phyloP scores from a whole-genome alignment of 2,888 invertebrate genomes.

The Stenoptilia bipunctidactyla region DNA sequence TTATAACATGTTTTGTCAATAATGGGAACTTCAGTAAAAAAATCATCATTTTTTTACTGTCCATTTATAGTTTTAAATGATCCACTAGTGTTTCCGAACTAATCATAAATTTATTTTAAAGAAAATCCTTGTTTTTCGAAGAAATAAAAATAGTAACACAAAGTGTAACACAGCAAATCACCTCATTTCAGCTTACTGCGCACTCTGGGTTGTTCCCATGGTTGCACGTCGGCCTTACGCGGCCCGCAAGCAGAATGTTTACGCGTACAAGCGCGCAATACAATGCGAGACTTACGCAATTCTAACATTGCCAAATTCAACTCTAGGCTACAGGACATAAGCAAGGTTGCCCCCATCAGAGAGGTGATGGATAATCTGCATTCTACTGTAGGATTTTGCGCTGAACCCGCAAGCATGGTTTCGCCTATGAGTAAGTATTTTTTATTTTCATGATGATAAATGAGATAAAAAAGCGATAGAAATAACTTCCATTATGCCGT shows the following conservation, averaged over 20 bases:
- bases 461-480: no score
- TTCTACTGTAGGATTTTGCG: slow-evolving; percentile 94
- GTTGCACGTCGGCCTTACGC: slow-evolving; percentile 87
- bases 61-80: no score
- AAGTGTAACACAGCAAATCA: not conserved
- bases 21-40: no score
- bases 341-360: slow-evolving; percentile 80
- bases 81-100: no score
- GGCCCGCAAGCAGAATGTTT: slow-evolving; percentile 93
- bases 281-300: slow-evolving; percentile 80
- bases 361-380: slow-evolving; percentile 95
- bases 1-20: no score
- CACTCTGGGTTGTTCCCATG: slow-evolving; percentile 92
- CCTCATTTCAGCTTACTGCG: slow-evolving; percentile 82
- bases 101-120: no score
- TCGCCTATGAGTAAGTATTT: slow-evolving; percentile 88
- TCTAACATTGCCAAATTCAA: slow-evolving; percentile 65
- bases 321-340: slow-evolving; percentile 76
- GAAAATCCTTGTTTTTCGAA: no score
- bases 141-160: not conserved
- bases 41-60: no score
- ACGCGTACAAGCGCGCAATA: slow-evolving; percentile 81
- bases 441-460: no score
- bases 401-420: slow-evolving; percentile 87
- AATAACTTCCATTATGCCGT: no score